Evolutionary conservation across 2,888 invertebrate species (phyloP), one percentile per base, ranked within the genome.

Genomic region (Euzophera pinguis): DNA sequence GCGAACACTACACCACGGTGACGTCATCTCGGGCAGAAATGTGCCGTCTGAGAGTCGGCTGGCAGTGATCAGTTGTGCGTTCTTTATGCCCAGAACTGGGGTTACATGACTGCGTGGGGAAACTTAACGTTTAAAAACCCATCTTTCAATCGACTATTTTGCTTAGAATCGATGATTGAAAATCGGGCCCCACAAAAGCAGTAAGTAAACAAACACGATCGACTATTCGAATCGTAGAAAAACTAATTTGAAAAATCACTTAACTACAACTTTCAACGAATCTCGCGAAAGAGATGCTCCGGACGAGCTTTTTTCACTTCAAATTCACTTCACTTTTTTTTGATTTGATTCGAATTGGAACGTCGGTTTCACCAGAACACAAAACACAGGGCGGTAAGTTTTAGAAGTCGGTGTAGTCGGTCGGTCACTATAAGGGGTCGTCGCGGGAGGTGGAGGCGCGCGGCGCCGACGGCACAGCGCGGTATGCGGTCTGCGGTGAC

Each of bases 381-480:
- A 7, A 32, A 7, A 7, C 32, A 32, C 10, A 9, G 32, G 5
- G 9, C 7, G 32, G 10, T 32, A 3, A 1, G 32, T 7, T 10
- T 29, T 32, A 32, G 32, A 32, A 32, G 32, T 32, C 32, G 14
- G 29, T 12, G 27, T 27, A n/a, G 67, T 32, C 61, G n/a, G n/a
- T 59, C 53, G 29, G 72, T 73, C 84, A 84, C 87, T 87, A 87
- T 87, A 86, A 87, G 61, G 78, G 75, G 63, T 69, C 65, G 70
- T 75, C 78, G 57, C 69, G 75, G 53, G 70, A 62, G 50, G 76
- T 59, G 62, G 71, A 61, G 53, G 74, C 64, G 59, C 54, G 58
- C 58, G 55, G 58, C 53, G 54, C 53, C 58, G 42, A 42, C 50
- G 48, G 53, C 37, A 52, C 47, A 29, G 29, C 43, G 47, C 52